Conservation (phyloP, 2,113 vertebrate genomes). For the Circaetus gallicus region DNA sequence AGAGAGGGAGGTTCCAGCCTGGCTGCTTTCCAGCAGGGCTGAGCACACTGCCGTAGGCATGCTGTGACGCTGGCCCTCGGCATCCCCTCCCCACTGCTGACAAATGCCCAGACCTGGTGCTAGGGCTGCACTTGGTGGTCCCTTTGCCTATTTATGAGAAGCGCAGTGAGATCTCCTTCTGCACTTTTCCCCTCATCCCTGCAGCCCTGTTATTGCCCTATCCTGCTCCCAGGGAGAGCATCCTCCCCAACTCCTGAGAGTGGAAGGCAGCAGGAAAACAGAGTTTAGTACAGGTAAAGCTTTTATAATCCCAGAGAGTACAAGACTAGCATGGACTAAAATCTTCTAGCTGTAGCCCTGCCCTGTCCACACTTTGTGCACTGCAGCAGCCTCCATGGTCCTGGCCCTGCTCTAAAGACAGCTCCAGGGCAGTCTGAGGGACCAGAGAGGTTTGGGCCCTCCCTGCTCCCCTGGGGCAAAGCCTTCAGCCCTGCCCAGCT, state of each 20-base stretch:
- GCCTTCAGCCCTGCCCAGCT: neutral
- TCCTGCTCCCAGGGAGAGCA: neutral
- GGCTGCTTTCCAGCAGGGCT: neutral
- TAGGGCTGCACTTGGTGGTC: neutral
- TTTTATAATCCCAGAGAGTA: neutral
- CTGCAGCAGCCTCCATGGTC: neutral
- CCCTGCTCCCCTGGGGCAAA: neutral
- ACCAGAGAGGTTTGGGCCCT: neutral
- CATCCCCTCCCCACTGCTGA: neutral
- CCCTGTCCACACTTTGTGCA: neutral
- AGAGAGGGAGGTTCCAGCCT: neutral
- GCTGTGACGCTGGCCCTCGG: neutral
- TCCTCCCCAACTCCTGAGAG: accelerated
- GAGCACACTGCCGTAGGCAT: neutral
- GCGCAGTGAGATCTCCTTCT: neutral
- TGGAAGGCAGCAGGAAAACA: neutral
- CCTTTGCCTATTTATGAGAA: neutral
- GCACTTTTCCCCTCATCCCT: neutral
- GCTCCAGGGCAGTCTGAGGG: neutral
- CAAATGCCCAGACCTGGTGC: neutral
- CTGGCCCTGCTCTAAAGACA: neutral
- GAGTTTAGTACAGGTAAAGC: neutral
- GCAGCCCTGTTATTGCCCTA: neutral
- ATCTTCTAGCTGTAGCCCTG: neutral
- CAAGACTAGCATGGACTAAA: neutral